A percentile compares a stretch with the other conserved stretches of the same genome.
These are phyloP conservation scores for Sebastolobus alascanus DNA, from an alignment of 2,797 vertebrate species.

Conservation along the genomic window DNA sequence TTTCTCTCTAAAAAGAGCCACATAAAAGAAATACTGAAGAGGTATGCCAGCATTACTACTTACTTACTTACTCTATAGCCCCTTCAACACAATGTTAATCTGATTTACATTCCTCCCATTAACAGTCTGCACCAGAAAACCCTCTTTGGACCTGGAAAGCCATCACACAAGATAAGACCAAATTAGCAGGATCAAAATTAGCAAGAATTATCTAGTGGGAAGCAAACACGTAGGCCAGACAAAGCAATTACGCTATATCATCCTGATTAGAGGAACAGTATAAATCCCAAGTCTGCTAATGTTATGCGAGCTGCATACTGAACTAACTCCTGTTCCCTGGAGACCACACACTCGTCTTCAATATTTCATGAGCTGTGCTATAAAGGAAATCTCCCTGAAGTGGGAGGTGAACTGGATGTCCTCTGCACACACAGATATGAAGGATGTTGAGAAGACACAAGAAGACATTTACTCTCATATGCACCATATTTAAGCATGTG, in stretches of 20 bases:
- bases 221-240: constrained; percentile 4
- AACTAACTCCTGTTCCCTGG: constrained; percentile 42
- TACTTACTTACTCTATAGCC: too few species aligned
- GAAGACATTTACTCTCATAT: neutral
- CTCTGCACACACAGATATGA: neutral
- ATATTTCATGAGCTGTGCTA: constrained; percentile 67
- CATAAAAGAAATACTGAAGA: neutral
- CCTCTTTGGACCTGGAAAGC: neutral
- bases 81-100: too few species aligned
- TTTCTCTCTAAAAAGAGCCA: neutral
- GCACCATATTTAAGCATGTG: neutral
- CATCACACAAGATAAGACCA: constrained; percentile 3
- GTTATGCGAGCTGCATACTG: constrained; percentile 53
- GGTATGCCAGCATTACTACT: neutral
- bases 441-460: neutral
- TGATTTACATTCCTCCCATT: neutral
- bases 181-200: constrained; percentile 18
- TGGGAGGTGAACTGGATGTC: constrained; percentile 26
- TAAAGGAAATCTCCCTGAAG: constrained; percentile 52
- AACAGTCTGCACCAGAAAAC: constrained; percentile 4
- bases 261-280: constrained; percentile 20
- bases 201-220: neutral
- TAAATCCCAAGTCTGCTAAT: constrained; percentile 47
- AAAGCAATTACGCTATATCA: constrained; percentile 28
- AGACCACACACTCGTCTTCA: constrained; percentile 40